Conservation (phyloP, 1,140 invertebrate genomes). For the Drosophila sturtevanti region DNA sequence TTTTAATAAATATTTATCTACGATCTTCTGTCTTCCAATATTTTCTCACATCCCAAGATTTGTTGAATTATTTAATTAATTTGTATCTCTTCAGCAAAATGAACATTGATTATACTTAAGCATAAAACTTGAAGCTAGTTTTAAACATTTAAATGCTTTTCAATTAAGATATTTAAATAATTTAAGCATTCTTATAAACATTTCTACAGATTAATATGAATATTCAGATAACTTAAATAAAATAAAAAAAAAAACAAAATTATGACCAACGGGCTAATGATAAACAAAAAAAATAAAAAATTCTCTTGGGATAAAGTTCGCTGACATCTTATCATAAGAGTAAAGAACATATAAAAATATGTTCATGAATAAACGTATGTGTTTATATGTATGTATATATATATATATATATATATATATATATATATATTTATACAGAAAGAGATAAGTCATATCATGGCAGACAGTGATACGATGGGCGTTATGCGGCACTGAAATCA, state of each 20-base stretch:
- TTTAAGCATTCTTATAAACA: conserved; percentile 55
- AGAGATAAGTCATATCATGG: conserved; percentile 33
- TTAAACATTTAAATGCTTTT: conserved; percentile 32
- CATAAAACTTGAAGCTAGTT: neutral
- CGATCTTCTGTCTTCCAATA: no score
- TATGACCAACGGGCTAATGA: conserved; percentile 7
- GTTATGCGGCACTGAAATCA: conserved; percentile 49
- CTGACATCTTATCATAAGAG: conserved; percentile 57
- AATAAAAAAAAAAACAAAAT: conserved; percentile 13
- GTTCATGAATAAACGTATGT: no score
- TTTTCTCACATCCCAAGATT: no score
- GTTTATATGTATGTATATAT: neutral
- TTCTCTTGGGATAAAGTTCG: conserved; percentile 42
- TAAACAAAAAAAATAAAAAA: conserved; percentile 23
- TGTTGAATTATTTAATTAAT: no score
- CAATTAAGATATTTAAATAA: conserved; percentile 60
- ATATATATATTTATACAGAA: neutral
- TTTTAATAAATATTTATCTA: no score
- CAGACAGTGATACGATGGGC: conserved; percentile 22
- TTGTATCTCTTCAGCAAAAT: no score
- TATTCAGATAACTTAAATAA: conserved; percentile 50
- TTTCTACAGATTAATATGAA: conserved; percentile 55
- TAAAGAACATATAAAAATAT: neutral
- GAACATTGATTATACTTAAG: neutral
- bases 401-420: neutral